phyloP scores from a whole-genome alignment of 2,113 vertebrate species.

The Aegotheles bennettii region DNA sequence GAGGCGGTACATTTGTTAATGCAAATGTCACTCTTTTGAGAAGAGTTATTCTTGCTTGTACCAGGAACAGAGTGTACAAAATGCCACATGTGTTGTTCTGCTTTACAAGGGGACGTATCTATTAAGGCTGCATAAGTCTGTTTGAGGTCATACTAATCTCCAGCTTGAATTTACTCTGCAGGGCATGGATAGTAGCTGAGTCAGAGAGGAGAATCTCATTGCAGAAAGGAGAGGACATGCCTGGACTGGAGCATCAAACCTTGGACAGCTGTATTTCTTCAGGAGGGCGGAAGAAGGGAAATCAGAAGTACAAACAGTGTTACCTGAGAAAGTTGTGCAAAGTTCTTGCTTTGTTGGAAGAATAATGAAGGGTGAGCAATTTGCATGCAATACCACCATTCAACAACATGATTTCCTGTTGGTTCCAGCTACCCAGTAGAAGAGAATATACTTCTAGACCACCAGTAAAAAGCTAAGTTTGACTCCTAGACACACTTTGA shows the following conservation, averaged over 20 bases:
- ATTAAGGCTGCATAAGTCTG: not conserved
- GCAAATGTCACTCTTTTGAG: not conserved
- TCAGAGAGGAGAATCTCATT: not conserved
- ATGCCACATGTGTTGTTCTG: not conserved
- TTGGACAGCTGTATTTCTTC: not conserved
- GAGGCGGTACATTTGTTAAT: not conserved
- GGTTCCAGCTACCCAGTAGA: not conserved
- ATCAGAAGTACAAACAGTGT: not conserved
- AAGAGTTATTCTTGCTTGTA: rapidly evolving
- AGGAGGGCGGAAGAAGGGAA: not conserved
- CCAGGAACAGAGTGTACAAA: not conserved
- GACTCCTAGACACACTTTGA: not conserved
- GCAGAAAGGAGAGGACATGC: not conserved
- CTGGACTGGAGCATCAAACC: rapidly evolving
- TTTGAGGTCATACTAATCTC: not conserved
- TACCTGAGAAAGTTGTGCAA: not conserved
- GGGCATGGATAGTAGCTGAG: not conserved
- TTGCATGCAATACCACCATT: not conserved
- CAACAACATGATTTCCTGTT: not conserved
- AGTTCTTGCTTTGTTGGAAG: not conserved
- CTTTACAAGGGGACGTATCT: not conserved
- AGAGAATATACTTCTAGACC: not conserved
- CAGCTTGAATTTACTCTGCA: not conserved
- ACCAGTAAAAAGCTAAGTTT: not conserved
- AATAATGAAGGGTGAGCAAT: not conserved